A percentile compares a stretch with the other conserved stretches of the same genome.
Evolutionary conservation across 2,888 invertebrate genomes (phyloP).

Genomic region (Nemoura dubitans): DNA sequence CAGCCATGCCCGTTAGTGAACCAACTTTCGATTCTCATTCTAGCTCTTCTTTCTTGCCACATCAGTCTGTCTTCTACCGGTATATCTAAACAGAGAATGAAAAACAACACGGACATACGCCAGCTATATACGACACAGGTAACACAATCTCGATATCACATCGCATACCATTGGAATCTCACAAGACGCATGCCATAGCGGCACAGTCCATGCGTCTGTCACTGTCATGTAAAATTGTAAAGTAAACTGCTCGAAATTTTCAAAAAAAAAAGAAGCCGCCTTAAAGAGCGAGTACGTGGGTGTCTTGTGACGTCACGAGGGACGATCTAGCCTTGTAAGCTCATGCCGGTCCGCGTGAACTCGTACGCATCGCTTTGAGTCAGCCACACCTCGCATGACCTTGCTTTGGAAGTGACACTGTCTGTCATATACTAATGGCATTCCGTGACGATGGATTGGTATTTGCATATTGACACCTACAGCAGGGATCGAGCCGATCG

Average conservation of each 20-base stretch:
- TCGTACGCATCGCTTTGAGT: not conserved
- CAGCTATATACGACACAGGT: no score
- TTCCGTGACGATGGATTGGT: not conserved
- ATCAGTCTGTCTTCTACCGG: not conserved
- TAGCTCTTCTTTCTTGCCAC: no score
- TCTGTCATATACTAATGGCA: not conserved
- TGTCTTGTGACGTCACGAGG: not conserved
- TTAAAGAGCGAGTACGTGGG: not conserved
- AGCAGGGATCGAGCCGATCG: not conserved
- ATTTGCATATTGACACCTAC: not conserved
- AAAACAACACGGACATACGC: not conserved
- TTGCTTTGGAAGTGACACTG: not conserved
- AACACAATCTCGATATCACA: no score
- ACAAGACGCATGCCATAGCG: no score
- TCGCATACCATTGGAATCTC: no score
- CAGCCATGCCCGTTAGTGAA: no score
- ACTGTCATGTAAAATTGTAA: no score
- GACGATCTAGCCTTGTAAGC: not conserved
- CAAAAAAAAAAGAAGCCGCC: not conserved
- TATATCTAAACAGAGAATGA: not conserved
- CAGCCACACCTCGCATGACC: conserved; percentile 9
- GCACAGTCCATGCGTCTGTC: no score
- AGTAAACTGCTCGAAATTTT: no score
- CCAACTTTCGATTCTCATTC: no score
- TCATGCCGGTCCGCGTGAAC: not conserved